These are phyloP conservation scores for Miniopterus natalensis DNA, from an alignment of 2,113 vertebrate species.

Conservation along the genomic window DNA sequence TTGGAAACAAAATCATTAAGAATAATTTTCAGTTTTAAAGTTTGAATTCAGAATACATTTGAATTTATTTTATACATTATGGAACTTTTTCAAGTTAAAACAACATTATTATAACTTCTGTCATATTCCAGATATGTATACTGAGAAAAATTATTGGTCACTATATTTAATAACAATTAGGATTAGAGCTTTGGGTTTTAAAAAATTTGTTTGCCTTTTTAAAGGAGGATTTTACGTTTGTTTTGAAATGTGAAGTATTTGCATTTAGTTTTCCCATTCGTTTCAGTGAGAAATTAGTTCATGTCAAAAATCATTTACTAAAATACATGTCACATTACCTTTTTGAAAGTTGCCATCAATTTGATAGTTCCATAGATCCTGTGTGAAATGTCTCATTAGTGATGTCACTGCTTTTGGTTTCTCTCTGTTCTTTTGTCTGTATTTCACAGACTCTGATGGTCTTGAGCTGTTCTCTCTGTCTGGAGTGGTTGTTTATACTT, in stretches of 20 bases:
- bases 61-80: background rate
- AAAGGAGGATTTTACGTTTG: slow-evolving; percentile 14
- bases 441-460: background rate
- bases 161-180: slow-evolving; percentile 39
- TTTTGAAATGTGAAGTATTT: slow-evolving; percentile 13
- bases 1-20: slow-evolving; percentile 21
- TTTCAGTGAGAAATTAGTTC: slow-evolving; percentile 11
- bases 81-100: background rate
- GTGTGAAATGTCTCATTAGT: background rate
- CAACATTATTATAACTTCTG: background rate
- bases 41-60: slow-evolving; percentile 36
- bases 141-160: background rate
- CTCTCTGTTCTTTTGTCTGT: slow-evolving; percentile 1
- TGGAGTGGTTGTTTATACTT: background rate
- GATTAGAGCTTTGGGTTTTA: background rate
- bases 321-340: background rate
- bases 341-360: background rate
- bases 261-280: background rate
- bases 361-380: background rate
- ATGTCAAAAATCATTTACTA: slow-evolving; percentile 13
- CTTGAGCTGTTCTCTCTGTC: background rate
- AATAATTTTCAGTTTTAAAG: background rate
- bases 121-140: background rate
- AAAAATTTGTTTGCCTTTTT: background rate
- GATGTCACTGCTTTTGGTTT: background rate